Conservation (phyloP, 2,113 vertebrate genomes). For the Sinocyclocheilus anshuiensis region DNA sequence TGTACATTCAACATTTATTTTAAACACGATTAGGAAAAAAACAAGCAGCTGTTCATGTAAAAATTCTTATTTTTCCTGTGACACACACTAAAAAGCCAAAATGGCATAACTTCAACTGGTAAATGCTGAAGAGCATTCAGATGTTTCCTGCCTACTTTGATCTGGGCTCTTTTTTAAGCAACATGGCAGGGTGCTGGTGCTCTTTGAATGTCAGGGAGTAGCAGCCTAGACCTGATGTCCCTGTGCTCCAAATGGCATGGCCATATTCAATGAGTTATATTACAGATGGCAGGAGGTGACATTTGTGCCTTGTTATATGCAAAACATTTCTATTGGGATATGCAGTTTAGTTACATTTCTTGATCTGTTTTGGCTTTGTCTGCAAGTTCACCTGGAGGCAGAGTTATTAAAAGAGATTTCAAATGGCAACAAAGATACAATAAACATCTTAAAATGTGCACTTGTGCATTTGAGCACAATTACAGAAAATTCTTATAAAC, state of each 20-base stretch:
- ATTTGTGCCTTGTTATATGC: conserved; percentile 33
- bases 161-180: conserved; percentile 54
- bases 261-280: conserved; percentile 39
- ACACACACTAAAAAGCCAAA: conserved; percentile 6
- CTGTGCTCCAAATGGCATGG: conserved; percentile 45
- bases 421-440: not conserved
- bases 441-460: not conserved
- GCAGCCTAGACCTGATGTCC: conserved; percentile 31
- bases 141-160: conserved; percentile 49
- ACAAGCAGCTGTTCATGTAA: not conserved
- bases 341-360: not conserved
- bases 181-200: conserved; percentile 49
- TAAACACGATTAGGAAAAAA: not conserved
- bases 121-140: conserved; percentile 37
- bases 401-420: conserved; percentile 9
- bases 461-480: not conserved
- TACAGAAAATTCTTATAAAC: not conserved
- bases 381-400: conserved; percentile 14
- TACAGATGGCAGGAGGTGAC: conserved; percentile 44
- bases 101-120: conserved; percentile 31
- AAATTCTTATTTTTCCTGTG: conserved; percentile 7
- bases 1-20: not conserved
- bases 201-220: conserved; percentile 60
- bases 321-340: conserved; percentile 22
- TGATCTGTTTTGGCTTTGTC: conserved; percentile 33